Evolutionary conservation across 1,140 invertebrate genomes (phyloP), one percentile per base, ranked within the genome.

Genomic region (Euura lappo): DNA sequence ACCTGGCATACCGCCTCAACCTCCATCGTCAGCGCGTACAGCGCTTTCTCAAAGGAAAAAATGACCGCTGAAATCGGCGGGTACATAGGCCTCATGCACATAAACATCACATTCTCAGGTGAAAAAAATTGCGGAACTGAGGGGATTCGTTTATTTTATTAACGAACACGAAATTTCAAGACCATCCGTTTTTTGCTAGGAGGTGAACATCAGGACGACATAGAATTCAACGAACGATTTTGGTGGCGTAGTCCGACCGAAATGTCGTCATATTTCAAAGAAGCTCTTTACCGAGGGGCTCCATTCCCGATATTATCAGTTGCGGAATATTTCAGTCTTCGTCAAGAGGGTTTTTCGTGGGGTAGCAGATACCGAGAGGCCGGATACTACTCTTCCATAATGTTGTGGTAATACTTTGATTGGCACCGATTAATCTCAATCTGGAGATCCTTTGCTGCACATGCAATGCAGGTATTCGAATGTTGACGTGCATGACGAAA

Each of bases 161-260:
- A 28, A 7, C 10, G 64, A 47, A 11, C 8, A 70, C 10, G 11
- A 51, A 70, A 65, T 3, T 69, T 10, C 2, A 5, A 8, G 10
- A 47, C 28, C 28, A 70, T 45, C 69, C 42, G 43, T 46, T n/a
- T 69, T 71, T 45, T 0, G n/a, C 11, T 28, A 2, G 90, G 89
- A 76, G 91, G 89, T 72, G 94, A 93, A 74, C 80, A 91, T 89
- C 60, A 91, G 90, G 76, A 88, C 0, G 96, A 97, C 72, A 95
- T 99, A 66, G 95, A 98, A 82, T 99, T 97, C 89, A 99, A 99
- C 81, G 98, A 99, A 86, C 91, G 97, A 78, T 99, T 99, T 84
- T 91, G 92, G 74, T 99, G 97, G 97, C 88, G 92, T 69, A 93
- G 92, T 68, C 92, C 96, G 2, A 91, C 91, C 6, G 93, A 94